Percentiles rank a stretch among this genome's conserved stretches.
phyloP scores from a whole-genome alignment of 2,888 invertebrate species.

The Drosophila neoperkinsi region DNA sequence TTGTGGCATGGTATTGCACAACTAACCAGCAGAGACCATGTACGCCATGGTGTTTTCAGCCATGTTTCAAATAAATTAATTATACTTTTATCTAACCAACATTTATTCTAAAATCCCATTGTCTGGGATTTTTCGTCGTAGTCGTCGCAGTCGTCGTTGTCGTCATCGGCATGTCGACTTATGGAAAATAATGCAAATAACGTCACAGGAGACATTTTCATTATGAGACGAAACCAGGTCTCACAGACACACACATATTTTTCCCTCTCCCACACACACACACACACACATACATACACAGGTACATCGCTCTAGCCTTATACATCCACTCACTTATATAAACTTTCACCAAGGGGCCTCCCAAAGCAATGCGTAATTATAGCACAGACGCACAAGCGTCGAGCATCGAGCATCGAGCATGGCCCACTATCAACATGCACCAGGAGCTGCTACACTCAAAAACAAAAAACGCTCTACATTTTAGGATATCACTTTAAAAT shows the following conservation, averaged over 20 bases:
- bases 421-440: constrained; percentile 1
- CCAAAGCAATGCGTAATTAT: constrained; percentile 64
- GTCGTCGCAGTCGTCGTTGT: constrained; percentile 11
- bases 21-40: constrained; percentile 1
- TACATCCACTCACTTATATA: constrained; percentile 56
- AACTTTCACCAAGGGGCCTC: constrained; percentile 43
- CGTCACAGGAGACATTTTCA: constrained; percentile 59
- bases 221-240: constrained; percentile 48
- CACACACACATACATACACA: neutral
- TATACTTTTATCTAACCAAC: constrained; percentile 61
- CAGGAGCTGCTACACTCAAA: neutral
- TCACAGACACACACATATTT: neutral
- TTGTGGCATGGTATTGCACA: constrained; percentile 1
- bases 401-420: constrained; percentile 1
- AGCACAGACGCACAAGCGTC: constrained; percentile 44
- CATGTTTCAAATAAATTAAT: constrained; percentile 64
- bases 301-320: neutral
- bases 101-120: constrained; percentile 56
- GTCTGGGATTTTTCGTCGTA: constrained; percentile 32
- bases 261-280: neutral
- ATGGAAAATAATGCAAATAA: constrained; percentile 68
- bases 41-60: constrained; percentile 16
- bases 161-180: constrained; percentile 39
- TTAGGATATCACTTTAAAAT: neutral
- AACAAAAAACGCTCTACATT: neutral